Base-by-base conservation (phyloP, 2,797 vertebrate species). In the Cygnus olor region DNA sequence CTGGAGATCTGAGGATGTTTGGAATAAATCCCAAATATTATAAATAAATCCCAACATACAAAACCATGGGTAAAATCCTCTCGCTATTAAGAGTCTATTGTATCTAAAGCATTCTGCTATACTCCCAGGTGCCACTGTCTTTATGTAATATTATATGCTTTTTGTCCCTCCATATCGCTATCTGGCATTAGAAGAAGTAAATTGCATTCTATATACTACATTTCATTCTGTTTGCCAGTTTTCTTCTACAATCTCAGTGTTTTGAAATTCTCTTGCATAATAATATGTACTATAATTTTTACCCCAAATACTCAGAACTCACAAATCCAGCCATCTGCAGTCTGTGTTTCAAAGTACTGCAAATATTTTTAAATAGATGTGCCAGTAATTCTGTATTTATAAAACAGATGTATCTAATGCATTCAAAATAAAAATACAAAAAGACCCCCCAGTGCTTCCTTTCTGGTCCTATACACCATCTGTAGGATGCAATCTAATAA, bases 361-460 rank as follows among this genome's bases (percentile, higher is more conserved):
- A 92, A 76, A 47, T 58, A 78, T 63, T 91, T 92, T 80, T 38
- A 54, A 77, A 66, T 7, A 42, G 13, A 44, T 14, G 2, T 63
- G 6, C 17, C 19, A 89, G 17, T 7, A 85, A 8, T 65, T 72
- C 74, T 54, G 6, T 69, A 72, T 76, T 80, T 76, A 49, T 44
- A 79, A 81, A 80, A 61, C 15, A 79, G 25, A 57, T 24, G 65
- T 70, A 80, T 34, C 36, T 21, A 54, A 6, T 63, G 27, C 4
- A 45, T 63, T 72, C 4, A 82, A 88, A 82, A 34, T 18, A 73
- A 74, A 88, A 72, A n/a, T 54, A 5, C 6, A 69, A 69, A 54
- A 53, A 45, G 44, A 9, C 3, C 3, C 2, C 3, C 18, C 1
- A 3, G 25, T 5, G 24, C 18, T 63, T 10, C 5, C 11, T 28